These are phyloP conservation scores for Cryptus viduatorius DNA, from an alignment of 2,888 invertebrate species.

Conservation along the genomic window DNA sequence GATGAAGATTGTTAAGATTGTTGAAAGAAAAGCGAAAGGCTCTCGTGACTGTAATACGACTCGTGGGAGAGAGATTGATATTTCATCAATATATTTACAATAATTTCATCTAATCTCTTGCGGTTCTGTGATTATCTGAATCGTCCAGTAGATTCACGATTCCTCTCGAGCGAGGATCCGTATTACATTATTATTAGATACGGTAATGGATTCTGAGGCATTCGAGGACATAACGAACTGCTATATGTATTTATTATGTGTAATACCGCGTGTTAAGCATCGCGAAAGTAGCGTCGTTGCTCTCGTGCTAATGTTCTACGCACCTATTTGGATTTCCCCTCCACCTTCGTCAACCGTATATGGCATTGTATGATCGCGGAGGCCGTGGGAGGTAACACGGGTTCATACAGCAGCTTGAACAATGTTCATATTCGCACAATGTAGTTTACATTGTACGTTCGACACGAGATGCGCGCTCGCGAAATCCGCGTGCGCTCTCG, in stretches of 20 bases:
- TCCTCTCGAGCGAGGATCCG: conserved; percentile 5
- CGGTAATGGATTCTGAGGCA: conserved; percentile 28
- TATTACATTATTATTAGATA: conserved; percentile 28
- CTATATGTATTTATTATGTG: conserved; percentile 15
- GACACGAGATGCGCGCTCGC: conserved; percentile 40
- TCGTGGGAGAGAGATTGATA: conserved; percentile 1
- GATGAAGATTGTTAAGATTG: conserved; percentile 41
- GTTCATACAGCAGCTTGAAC: conserved; percentile 55
- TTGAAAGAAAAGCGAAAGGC: conserved; percentile 54
- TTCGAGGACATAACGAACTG: conserved; percentile 38
- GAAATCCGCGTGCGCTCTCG: conserved; percentile 1
- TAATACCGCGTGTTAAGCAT: conserved; percentile 35
- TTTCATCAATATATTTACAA: conserved; percentile 41
- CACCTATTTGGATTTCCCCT: conserved; percentile 26
- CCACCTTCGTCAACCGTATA: not conserved
- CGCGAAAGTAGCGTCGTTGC: conserved; percentile 52
- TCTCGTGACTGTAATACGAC: not conserved
- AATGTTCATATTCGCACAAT: conserved; percentile 54
- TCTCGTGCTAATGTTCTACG: conserved; percentile 12
- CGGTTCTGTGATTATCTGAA: not conserved
- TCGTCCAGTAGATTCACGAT: not conserved
- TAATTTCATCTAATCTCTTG: conserved; percentile 28
- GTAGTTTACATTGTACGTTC: conserved; percentile 41
- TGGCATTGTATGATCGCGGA: conserved; percentile 62
- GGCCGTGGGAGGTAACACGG: conserved; percentile 63